phyloP scores from a whole-genome alignment of 1,140 invertebrate genomes.

The Ylistrum balloti region DNA sequence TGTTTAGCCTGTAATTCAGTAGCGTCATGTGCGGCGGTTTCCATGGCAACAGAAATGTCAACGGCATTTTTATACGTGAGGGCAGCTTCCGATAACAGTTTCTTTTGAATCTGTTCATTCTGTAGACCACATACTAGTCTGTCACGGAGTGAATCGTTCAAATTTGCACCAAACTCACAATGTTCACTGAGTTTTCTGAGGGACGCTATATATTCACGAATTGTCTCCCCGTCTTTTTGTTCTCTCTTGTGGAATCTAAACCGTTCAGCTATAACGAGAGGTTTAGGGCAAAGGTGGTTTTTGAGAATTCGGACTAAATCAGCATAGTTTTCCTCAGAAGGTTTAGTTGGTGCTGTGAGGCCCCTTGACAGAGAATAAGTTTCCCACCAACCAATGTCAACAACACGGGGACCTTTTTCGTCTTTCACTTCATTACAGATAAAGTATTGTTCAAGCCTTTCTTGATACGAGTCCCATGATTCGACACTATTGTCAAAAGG shows the following conservation, averaged over 20 bases:
- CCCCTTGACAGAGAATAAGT: conserved; percentile 45
- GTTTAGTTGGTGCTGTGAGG: conserved; percentile 48
- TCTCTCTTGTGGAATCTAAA: conserved; percentile 65
- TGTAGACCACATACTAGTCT: conserved; percentile 64
- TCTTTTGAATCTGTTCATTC: conserved; percentile 58
- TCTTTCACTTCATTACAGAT: conserved; percentile 19
- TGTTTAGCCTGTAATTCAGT: conserved; percentile 46
- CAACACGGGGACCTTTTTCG: conserved; percentile 19
- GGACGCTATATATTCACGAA: conserved; percentile 43
- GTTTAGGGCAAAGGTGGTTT: conserved; percentile 55
- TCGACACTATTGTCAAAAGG: conserved; percentile 46
- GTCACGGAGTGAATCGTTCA: conserved; percentile 60
- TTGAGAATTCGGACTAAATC: conserved; percentile 40
- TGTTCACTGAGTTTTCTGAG: conserved; percentile 56
- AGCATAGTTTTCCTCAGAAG: conserved; percentile 43
- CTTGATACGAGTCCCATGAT: conserved; percentile 40
- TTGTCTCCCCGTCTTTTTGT: conserved; percentile 50
- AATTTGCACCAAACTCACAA: too few relatives aligned
- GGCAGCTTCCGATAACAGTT: conserved; percentile 51
- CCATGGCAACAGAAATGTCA: conserved; percentile 58
- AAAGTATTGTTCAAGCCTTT: conserved; percentile 54
- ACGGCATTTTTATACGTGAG: conserved; percentile 59
- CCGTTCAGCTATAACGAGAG: conserved; percentile 63
- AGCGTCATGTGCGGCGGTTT: conserved; percentile 56
- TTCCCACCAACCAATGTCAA: conserved; percentile 42